Evolutionary conservation across 2,888 invertebrate genomes (phyloP).

Genomic region (Ellobium chinense): DNA sequence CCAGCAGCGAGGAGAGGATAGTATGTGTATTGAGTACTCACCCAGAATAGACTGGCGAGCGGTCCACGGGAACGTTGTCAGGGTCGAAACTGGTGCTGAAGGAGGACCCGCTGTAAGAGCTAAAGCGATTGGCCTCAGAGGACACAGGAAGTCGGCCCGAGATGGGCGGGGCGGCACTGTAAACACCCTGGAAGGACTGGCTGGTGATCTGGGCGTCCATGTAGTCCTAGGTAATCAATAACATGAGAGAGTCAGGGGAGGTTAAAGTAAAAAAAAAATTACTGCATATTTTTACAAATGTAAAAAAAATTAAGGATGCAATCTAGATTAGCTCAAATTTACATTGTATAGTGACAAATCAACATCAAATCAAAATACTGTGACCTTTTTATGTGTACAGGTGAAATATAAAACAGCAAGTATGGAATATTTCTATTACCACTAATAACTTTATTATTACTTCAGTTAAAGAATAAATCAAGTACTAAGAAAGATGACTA

Average conservation of each 20-base stretch:
- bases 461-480: too few species aligned
- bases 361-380: too few species aligned
- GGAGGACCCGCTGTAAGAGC: constrained; percentile 77
- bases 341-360: too few species aligned
- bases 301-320: background rate
- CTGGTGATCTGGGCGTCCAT: constrained; percentile 72
- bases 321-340: too few species aligned
- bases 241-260: too few species aligned
- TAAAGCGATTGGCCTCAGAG: constrained; percentile 59
- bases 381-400: too few species aligned
- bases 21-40: constrained; percentile 78
- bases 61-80: constrained; percentile 82
- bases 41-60: constrained; percentile 82
- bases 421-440: background rate
- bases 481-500: too few species aligned
- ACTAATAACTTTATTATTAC: too few species aligned
- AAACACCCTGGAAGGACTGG: constrained; percentile 63
- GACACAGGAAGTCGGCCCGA: constrained; percentile 54
- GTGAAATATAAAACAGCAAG: background rate
- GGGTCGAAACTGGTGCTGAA: constrained; percentile 81
- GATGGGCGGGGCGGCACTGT: constrained; percentile 58
- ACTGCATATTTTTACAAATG: background rate
- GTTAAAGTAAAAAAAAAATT: background rate
- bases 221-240: too few species aligned
- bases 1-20: too few species aligned